Evolutionary conservation across 1,140 invertebrate species (phyloP).

Genomic region (Ptiloglossa arizonensis): DNA sequence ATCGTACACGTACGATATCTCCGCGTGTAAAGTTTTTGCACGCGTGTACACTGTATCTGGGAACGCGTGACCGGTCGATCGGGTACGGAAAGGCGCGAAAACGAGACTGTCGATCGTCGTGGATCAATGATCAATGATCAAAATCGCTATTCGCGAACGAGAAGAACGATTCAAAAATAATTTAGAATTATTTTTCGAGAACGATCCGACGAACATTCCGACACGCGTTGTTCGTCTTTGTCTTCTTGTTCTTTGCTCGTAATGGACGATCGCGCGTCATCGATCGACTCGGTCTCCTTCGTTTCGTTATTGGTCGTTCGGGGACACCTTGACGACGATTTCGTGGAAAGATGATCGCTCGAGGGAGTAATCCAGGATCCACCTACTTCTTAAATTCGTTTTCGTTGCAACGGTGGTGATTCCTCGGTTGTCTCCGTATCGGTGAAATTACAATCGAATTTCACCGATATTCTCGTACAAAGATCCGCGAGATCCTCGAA

Average conservation of each 20-base stretch:
- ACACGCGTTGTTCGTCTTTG: neutral
- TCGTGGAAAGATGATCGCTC: neutral
- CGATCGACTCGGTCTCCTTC: neutral
- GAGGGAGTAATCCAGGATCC: too few relatives aligned
- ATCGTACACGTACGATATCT: neutral
- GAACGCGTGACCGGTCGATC: neutral
- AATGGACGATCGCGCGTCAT: slow-evolving; percentile 11
- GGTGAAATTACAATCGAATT: too few relatives aligned
- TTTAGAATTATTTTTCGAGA: neutral
- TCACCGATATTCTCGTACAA: too few relatives aligned
- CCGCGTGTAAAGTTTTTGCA: neutral
- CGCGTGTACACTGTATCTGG: slow-evolving; percentile 40
- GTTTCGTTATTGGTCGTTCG: slow-evolving; percentile 6
- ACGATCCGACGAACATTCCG: too few relatives aligned
- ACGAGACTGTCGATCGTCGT: too few relatives aligned
- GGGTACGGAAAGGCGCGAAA: neutral
- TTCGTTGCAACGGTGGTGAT: too few relatives aligned
- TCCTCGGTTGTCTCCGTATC: too few relatives aligned
- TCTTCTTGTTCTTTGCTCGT: neutral
- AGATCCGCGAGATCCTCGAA: too few relatives aligned
- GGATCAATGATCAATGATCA: too few relatives aligned
- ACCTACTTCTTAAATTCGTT: too few relatives aligned
- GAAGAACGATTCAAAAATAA: too few relatives aligned
- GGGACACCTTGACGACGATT: neutral
- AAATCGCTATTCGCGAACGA: too few relatives aligned